Evolutionary conservation across 2,888 invertebrate genomes (phyloP).

Genomic region (Vanessa cardui): DNA sequence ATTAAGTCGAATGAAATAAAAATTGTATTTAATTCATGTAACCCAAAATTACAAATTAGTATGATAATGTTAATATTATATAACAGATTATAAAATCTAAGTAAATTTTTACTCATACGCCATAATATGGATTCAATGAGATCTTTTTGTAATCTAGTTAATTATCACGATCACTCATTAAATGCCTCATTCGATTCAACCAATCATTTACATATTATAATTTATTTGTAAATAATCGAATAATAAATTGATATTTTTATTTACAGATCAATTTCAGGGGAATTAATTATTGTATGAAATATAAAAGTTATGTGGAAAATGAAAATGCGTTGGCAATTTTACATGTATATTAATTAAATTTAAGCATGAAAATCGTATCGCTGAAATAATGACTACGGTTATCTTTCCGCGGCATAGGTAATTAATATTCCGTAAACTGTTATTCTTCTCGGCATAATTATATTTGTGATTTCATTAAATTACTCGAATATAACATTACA

Average conservation of each 20-base stretch:
- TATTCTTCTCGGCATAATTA: background rate
- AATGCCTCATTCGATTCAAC: constrained; percentile 21
- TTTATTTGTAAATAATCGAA: constrained; percentile 3
- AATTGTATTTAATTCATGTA: too few species aligned
- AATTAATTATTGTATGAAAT: background rate
- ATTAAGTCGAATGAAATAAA: too few species aligned
- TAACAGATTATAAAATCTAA: too few species aligned
- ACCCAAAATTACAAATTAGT: too few species aligned
- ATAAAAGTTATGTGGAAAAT: background rate
- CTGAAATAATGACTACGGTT: constrained; percentile 6
- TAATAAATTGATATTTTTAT: constrained; percentile 2
- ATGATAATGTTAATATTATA: too few species aligned
- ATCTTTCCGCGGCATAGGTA: constrained; percentile 2
- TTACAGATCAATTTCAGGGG: background rate
- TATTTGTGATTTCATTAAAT: background rate
- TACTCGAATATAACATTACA: background rate
- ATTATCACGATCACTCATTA: constrained; percentile 41
- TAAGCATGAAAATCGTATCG: constrained; percentile 23
- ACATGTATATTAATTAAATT: constrained; percentile 26
- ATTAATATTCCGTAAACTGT: constrained; percentile 2
- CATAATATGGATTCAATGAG: constrained; percentile 36
- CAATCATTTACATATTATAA: background rate
- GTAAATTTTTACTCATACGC: too few species aligned
- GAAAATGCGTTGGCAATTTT: background rate
- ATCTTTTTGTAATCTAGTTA: constrained; percentile 30